Evolutionary conservation across 2,113 vertebrate species (phyloP).

Genomic region (Chaetura pelagica): DNA sequence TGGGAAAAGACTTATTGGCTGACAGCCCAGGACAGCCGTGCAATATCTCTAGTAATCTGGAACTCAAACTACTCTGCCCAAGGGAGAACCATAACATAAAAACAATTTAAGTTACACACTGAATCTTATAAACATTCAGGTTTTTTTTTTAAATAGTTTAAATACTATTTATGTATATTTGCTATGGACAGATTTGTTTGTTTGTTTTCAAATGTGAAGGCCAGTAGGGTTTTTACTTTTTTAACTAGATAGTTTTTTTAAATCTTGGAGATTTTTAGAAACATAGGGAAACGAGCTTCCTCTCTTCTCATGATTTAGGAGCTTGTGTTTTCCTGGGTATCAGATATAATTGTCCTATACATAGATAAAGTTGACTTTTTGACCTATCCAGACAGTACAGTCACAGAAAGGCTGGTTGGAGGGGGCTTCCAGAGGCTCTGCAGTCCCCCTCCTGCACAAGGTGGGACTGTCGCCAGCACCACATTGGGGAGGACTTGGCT

Average conservation of each 20-base stretch:
- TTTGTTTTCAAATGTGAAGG: background rate
- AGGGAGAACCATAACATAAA: constrained; percentile 61
- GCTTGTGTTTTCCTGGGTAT: background rate
- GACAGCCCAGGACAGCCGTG: constrained; percentile 71
- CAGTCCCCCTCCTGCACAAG: accelerated
- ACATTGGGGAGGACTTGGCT: background rate
- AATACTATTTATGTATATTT: constrained; percentile 28
- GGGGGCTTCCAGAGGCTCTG: background rate
- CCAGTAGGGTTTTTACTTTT: background rate
- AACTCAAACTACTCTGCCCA: constrained; percentile 66
- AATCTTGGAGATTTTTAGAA: constrained; percentile 1
- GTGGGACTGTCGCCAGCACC: background rate
- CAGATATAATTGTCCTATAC: background rate
- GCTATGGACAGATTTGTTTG: background rate
- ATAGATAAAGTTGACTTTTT: constrained; percentile 12
- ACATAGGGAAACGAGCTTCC: background rate
- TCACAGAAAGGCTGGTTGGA: background rate
- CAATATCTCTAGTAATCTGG: constrained; percentile 70
- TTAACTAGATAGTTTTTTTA: background rate
- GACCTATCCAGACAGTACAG: background rate
- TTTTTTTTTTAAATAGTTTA: too few relatives aligned
- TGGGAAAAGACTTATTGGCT: constrained; percentile 79
- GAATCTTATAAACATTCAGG: constrained; percentile 47
- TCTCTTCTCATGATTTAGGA: background rate
- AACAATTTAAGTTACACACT: constrained; percentile 53